Evolutionary conservation across 2,797 vertebrate species (phyloP).

Genomic region (Sebastiscus albofasciatus): DNA sequence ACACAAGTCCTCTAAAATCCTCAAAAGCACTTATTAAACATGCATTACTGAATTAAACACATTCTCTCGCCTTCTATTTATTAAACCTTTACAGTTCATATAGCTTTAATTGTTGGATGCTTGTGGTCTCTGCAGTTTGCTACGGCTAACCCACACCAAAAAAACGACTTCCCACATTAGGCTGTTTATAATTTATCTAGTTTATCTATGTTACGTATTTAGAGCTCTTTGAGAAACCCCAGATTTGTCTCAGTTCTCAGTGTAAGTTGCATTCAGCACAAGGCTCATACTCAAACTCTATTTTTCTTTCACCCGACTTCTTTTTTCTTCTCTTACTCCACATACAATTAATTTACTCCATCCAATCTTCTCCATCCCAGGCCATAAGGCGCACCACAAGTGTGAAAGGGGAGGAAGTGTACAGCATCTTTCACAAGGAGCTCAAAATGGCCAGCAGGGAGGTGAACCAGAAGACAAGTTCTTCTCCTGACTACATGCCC

Average conservation of each 20-base stretch:
- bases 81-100: not conserved
- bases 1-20: not conserved
- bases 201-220: not conserved
- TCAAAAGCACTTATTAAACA: not conserved
- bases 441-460: constrained; percentile 79
- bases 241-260: not conserved
- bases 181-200: not conserved
- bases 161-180: not conserved
- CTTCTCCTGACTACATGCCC: constrained; percentile 73
- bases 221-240: not conserved
- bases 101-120: not conserved
- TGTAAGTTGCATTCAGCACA: not conserved
- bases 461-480: constrained; percentile 22
- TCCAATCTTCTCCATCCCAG: constrained; percentile 24
- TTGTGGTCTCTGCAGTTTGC: not conserved
- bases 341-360: not conserved
- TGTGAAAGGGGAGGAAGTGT: constrained; percentile 56
- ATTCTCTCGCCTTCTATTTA: not conserved
- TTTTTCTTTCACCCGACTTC: not conserved
- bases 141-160: not conserved
- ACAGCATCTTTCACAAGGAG: constrained; percentile 57
- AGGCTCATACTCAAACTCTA: not conserved
- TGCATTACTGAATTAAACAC: not conserved
- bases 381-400: constrained; percentile 41
- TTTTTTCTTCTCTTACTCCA: not conserved